Base-by-base conservation (phyloP, 2,113 vertebrate genomes). In the Cariama cristata region DNA sequence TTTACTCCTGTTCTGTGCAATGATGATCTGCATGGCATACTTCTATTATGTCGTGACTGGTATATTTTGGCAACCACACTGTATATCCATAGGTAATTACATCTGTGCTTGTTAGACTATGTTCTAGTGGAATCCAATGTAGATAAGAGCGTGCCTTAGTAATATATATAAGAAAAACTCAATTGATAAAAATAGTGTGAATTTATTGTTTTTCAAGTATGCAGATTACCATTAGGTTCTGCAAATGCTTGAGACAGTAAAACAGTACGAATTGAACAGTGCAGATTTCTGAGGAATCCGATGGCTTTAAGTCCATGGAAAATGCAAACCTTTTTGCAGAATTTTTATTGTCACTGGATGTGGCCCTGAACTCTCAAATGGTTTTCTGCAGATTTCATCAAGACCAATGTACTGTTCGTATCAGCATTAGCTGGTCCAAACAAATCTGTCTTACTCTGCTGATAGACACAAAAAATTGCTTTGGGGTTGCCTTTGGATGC, bases 1-100 rank as follows among this genome's bases (percentile, higher is more conserved):
- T 97, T 91, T 96, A 88, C 66, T 97, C 92, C 87, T 86, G 68
- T 97, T 96, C 90, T 97, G 87, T 96, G 96, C 86, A 92, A 95
- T 95, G 77, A 97, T 82, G 91, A 95, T 95, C 69, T 97, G 96
- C 96, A 94, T 98, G 97, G 95, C 96, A 94, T 97, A 96, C 47
- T 96, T 91, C 66, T 93, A 74, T 96, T 88, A 95, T 52, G 85
- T 95, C 91, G 73, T 86, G 68, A 96, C 77, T 93, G 94, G 90
- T 94, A 53, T 96, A 91, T 95, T 97, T 97, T 97, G 95, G 93
- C 95, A 97, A 94, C 96, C 95, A 95, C 86, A 90, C 96, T 98
- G 91, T 97, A 97, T 97, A 97, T 97, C 95, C 94, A 97, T 96
- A 85, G 96, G 96, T 97, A 96, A 93, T 97, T 92, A 80, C 76